Percentiles rank a stretch among this genome's conserved stretches.
phyloP scores from a whole-genome alignment of 2,888 invertebrate species.

The Melieria crassipennis region DNA sequence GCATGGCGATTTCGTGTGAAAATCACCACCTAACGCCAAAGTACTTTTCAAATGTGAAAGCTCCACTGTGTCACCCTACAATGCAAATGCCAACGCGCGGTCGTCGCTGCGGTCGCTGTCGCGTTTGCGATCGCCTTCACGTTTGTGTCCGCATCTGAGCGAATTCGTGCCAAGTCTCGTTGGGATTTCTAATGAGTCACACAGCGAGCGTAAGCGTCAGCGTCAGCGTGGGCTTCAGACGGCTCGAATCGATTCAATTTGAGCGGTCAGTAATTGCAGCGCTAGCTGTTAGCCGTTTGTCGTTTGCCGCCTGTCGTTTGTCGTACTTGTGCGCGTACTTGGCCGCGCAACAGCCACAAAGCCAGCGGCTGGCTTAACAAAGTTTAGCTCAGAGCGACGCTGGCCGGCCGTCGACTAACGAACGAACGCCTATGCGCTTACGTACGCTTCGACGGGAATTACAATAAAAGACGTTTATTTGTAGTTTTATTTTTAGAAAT shows the following conservation, averaged over 20 bases:
- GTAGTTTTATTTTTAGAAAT: background rate
- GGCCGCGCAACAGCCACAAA: too few species aligned
- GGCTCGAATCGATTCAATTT: background rate
- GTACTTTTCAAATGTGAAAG: background rate
- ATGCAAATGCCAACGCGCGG: background rate
- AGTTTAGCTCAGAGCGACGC: too few species aligned
- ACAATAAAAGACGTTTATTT: background rate
- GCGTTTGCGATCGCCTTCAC: background rate
- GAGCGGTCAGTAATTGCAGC: too few species aligned
- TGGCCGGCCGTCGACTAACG: too few species aligned
- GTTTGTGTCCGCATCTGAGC: background rate
- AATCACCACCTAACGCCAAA: background rate
- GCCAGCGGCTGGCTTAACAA: too few species aligned
- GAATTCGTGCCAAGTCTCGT: too few species aligned
- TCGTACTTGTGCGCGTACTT: too few species aligned
- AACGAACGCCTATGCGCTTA: too few species aligned
- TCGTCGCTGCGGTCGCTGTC: too few species aligned
- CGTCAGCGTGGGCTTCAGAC: background rate
- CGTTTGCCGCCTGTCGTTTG: too few species aligned
- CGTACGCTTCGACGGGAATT: background rate
- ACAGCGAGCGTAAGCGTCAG: background rate
- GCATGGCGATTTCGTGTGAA: background rate
- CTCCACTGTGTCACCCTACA: background rate
- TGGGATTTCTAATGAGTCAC: constrained; percentile 10
- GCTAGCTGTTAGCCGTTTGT: too few species aligned